Percentiles rank a stretch among this genome's conserved stretches.
Conservation (phyloP, 2,888 invertebrate species). For the Rotaria magnacalcarata region DNA sequence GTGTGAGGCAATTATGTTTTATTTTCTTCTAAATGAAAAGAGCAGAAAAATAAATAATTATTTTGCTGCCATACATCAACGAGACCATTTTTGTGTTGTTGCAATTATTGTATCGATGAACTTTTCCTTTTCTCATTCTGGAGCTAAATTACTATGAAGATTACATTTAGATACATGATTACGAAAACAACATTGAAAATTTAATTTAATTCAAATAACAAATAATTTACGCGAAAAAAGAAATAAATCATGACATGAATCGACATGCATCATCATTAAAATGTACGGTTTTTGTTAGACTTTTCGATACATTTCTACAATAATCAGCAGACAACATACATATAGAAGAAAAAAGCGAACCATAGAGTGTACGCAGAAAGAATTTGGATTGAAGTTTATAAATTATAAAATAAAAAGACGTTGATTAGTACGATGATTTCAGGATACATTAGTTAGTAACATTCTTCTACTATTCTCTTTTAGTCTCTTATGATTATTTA, state of each 20-base stretch:
- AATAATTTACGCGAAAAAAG: background rate
- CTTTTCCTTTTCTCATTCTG: no score
- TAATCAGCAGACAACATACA: background rate
- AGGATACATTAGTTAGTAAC: no score
- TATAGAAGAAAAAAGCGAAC: background rate
- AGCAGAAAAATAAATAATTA: background rate
- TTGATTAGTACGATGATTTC: no score
- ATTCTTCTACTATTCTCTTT: no score
- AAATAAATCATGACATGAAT: background rate
- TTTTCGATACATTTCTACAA: background rate
- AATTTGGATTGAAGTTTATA: no score
- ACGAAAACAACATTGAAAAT: background rate
- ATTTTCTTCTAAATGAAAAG: background rate
- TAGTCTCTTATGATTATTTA: no score
- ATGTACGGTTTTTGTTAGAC: background rate
- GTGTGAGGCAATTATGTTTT: background rate
- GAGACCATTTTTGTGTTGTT: no score
- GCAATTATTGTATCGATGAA: no score
- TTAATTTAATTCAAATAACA: background rate
- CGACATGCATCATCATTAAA: background rate
- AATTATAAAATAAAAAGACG: no score
- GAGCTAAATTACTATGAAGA: no score
- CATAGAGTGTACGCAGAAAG: no score
- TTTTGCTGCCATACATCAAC: no score
- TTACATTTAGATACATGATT: background rate